Evolutionary conservation across 2,113 vertebrate species (phyloP).

Genomic region (Triplophysa tibetana): DNA sequence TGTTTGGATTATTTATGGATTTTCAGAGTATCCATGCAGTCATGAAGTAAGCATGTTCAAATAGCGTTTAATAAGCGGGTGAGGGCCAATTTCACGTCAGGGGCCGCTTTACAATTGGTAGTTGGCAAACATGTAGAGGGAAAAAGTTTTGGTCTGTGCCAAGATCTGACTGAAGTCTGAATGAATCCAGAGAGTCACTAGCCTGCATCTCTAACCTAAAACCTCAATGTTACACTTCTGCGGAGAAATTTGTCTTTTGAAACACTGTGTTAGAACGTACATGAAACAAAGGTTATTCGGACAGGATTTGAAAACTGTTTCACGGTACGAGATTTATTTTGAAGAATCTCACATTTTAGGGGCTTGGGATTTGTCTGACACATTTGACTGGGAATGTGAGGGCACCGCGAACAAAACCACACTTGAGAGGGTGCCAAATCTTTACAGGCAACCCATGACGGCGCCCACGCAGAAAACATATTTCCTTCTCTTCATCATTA

Average conservation of each 20-base stretch:
- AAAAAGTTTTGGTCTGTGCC: conserved; percentile 42
- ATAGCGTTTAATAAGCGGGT: conserved; percentile 54
- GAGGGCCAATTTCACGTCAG: conserved; percentile 50
- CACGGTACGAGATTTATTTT: not conserved
- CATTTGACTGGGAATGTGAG: conserved; percentile 23
- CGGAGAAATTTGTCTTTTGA: conserved; percentile 57
- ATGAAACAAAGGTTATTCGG: conserved; percentile 26
- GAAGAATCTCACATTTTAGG: not conserved
- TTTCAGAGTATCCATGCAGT: conserved; percentile 41
- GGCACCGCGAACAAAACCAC: conserved; percentile 11
- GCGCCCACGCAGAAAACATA: conserved; percentile 17
- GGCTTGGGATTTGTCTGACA: conserved; percentile 1
- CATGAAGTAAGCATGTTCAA: conserved; percentile 51
- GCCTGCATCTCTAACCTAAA: conserved; percentile 33
- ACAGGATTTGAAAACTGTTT: conserved; percentile 30
- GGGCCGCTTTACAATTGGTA: conserved; percentile 44
- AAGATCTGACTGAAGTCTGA: conserved; percentile 52
- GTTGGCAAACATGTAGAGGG: conserved; percentile 52
- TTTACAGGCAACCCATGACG: conserved; percentile 21
- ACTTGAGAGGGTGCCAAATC: conserved; percentile 12
- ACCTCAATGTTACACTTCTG: conserved; percentile 34
- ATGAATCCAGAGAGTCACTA: conserved; percentile 47
- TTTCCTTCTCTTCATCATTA: conserved; percentile 14
- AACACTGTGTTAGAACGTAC: conserved; percentile 58
- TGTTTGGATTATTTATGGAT: conserved; percentile 31